Evolutionary conservation across 2,797 vertebrate species (phyloP).

Genomic region (Dryobates pubescens): DNA sequence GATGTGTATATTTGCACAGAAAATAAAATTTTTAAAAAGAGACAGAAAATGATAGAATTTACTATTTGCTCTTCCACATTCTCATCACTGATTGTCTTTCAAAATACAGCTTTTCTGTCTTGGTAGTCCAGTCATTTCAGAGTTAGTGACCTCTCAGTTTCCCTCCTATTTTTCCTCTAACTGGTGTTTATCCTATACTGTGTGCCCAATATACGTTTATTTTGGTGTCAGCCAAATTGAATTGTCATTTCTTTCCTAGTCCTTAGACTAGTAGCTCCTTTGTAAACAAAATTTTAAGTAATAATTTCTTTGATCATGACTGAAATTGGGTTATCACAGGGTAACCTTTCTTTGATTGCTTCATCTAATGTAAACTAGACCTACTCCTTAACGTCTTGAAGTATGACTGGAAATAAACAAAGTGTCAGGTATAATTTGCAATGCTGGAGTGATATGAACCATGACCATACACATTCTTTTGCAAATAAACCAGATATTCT

Average conservation of each 20-base stretch:
- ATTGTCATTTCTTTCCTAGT: not conserved
- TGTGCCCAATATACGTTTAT: not conserved
- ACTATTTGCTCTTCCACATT: not conserved
- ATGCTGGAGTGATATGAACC: not conserved
- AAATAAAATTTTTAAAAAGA: not conserved
- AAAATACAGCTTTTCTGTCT: not conserved
- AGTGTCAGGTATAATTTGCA: not conserved
- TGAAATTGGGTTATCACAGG: not conserved
- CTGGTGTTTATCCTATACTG: not conserved
- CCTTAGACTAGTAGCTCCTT: not conserved
- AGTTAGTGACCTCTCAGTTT: not conserved
- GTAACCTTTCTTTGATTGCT: not conserved
- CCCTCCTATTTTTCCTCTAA: not conserved
- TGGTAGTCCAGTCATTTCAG: not conserved
- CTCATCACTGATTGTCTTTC: not conserved
- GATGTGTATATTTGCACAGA: not conserved
- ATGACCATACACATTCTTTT: not conserved
- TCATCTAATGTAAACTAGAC: not conserved
- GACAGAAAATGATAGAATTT: not conserved
- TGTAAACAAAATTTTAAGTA: not conserved
- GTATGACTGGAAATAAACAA: not conserved
- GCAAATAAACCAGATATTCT: not conserved
- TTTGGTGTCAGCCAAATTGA: not conserved
- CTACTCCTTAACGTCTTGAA: not conserved
- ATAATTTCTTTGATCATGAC: not conserved